phyloP scores from a whole-genome alignment of 2,888 invertebrate genomes.

The Mantis religiosa region DNA sequence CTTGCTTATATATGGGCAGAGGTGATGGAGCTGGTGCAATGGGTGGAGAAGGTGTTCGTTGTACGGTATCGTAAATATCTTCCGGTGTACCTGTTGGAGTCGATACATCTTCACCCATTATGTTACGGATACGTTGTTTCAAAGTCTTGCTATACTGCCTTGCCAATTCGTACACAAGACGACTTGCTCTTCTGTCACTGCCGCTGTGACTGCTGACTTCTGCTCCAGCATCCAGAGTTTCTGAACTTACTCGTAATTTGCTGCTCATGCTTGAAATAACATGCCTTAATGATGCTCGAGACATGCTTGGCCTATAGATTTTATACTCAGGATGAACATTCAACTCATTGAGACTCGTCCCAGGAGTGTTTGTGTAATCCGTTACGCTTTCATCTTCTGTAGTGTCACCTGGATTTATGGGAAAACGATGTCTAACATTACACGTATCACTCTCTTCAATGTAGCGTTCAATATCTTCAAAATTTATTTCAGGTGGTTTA shows the following conservation, averaged over 20 bases:
- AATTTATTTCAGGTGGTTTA: conserved; percentile 61
- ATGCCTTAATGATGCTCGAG: conserved; percentile 36
- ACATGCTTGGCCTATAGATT: conserved; percentile 46
- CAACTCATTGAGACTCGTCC: conserved; percentile 51
- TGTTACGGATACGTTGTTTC: conserved; percentile 40
- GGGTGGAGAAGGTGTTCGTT: conserved; percentile 21
- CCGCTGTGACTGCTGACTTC: conserved; percentile 32
- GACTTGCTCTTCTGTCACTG: conserved; percentile 34
- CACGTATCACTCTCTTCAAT: conserved; percentile 33
- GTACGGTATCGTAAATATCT: conserved; percentile 11
- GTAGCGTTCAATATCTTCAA: conserved; percentile 62
- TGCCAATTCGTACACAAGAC: conserved; percentile 40
- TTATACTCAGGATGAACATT: conserved; percentile 73
- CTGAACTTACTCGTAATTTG: conserved; percentile 44
- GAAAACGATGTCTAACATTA: conserved; percentile 28
- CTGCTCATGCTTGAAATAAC: conserved; percentile 39
- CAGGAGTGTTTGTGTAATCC: conserved; percentile 41
- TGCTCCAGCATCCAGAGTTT: conserved; percentile 38
- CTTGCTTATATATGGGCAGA: conserved; percentile 65
- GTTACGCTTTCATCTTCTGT: conserved; percentile 42
- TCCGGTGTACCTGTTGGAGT: background rate
- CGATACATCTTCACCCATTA: conserved; percentile 34
- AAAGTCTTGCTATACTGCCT: conserved; percentile 42
- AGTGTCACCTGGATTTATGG: conserved; percentile 35
- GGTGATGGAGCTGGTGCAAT: conserved; percentile 41